These are phyloP conservation scores for Temnopleurus reevesii DNA, from an alignment of 53 echinoderm and acorn worm species.

Conservation along the genomic window DNA sequence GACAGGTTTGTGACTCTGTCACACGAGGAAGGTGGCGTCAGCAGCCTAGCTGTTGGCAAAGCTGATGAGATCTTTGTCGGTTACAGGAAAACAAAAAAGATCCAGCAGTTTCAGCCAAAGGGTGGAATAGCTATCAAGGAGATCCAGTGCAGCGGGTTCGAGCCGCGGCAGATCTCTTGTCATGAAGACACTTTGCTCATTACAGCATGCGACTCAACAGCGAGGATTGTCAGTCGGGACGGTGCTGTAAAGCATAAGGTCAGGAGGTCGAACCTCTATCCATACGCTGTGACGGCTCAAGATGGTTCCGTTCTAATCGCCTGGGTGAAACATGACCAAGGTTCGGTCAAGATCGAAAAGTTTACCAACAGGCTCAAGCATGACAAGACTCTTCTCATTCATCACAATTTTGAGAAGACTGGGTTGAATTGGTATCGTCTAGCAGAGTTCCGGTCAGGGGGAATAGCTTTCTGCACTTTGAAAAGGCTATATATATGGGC, in stretches of 20 bases:
- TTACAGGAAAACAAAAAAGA: background rate
- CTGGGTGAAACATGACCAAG: background rate
- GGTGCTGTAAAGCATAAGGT: background rate
- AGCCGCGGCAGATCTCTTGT: background rate
- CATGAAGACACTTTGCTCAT: background rate
- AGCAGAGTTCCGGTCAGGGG: background rate
- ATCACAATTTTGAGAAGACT: background rate
- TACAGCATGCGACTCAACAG: background rate
- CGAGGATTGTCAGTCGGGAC: background rate
- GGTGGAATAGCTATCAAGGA: background rate
- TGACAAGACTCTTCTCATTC: background rate
- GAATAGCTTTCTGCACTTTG: background rate
- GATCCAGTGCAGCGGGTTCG: background rate
- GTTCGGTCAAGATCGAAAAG: background rate
- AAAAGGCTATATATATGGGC: background rate
- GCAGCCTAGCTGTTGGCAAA: background rate
- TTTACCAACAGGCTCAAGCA: background rate
- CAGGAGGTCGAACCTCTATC: too few species aligned
- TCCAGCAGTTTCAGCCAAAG: background rate
- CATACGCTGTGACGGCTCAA: background rate
- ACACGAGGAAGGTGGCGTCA: background rate
- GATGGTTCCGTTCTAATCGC: background rate
- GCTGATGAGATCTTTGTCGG: background rate
- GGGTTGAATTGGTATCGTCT: background rate
- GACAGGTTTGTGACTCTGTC: background rate